These are phyloP conservation scores for Tolmerus cingulatus DNA, from an alignment of 2,888 invertebrate genomes.

Conservation along the genomic window DNA sequence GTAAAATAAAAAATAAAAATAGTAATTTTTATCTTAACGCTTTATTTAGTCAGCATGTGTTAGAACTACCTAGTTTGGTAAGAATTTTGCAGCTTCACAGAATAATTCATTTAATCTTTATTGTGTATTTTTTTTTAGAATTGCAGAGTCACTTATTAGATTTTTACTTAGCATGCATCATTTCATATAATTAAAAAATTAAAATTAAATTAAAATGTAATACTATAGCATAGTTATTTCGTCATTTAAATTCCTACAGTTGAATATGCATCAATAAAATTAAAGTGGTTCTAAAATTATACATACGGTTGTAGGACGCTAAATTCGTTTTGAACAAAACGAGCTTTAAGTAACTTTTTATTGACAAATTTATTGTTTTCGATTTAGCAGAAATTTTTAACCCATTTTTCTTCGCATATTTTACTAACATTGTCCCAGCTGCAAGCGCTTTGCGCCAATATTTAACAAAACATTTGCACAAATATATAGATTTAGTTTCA, in stretches of 20 bases:
- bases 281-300: too few relatives aligned
- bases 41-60: conserved; percentile 1
- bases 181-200: neutral
- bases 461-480: too few relatives aligned
- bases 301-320: too few relatives aligned
- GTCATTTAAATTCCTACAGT: neutral
- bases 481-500: too few relatives aligned
- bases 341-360: too few relatives aligned
- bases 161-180: neutral
- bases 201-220: neutral
- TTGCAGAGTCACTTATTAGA: neutral
- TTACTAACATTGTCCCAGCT: too few relatives aligned
- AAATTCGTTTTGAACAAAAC: too few relatives aligned
- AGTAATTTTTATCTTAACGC: neutral
- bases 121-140: neutral
- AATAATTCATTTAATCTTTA: neutral
- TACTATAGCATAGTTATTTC: neutral
- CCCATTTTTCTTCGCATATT: too few relatives aligned
- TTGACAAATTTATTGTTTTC: too few relatives aligned
- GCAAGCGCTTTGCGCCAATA: too few relatives aligned
- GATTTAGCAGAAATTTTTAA: too few relatives aligned
- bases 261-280: neutral
- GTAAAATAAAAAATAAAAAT: neutral
- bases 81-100: neutral
- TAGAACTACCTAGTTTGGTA: neutral